Conservation (phyloP, 1,140 invertebrate genomes). For the Heliothis subflexa region DNA sequence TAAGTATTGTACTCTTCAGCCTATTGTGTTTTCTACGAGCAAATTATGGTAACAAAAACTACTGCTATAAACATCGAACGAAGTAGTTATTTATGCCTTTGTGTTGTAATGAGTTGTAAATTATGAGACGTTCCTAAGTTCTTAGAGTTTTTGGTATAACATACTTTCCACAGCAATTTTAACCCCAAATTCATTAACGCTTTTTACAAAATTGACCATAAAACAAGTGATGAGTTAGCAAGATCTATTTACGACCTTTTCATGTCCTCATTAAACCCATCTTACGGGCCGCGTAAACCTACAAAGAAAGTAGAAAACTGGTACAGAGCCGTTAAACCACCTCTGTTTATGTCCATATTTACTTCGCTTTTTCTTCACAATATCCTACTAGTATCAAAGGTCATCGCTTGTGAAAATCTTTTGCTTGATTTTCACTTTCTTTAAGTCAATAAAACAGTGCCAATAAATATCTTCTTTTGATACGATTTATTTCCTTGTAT, state of each 20-base stretch:
- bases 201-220: constrained; percentile 8
- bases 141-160: background rate
- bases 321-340: constrained; percentile 12
- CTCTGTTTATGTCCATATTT: constrained; percentile 23
- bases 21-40: background rate
- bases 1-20: background rate
- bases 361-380: background rate
- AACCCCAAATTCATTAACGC: constrained; percentile 2
- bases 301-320: constrained; percentile 36
- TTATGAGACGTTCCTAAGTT: too few relatives aligned
- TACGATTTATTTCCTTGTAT: too few relatives aligned
- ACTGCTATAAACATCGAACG: too few relatives aligned
- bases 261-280: constrained; percentile 11
- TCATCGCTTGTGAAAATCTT: background rate
- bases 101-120: too few relatives aligned
- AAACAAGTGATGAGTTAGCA: background rate
- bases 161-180: background rate
- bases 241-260: constrained; percentile 11
- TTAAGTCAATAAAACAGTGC: too few relatives aligned
- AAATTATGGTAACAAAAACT: background rate
- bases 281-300: constrained; percentile 2
- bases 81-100: too few relatives aligned
- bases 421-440: too few relatives aligned
- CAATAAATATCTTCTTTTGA: too few relatives aligned
- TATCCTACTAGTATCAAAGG: background rate